Conservation (phyloP, 1,140 invertebrate genomes). For the Phortica variegata region DNA sequence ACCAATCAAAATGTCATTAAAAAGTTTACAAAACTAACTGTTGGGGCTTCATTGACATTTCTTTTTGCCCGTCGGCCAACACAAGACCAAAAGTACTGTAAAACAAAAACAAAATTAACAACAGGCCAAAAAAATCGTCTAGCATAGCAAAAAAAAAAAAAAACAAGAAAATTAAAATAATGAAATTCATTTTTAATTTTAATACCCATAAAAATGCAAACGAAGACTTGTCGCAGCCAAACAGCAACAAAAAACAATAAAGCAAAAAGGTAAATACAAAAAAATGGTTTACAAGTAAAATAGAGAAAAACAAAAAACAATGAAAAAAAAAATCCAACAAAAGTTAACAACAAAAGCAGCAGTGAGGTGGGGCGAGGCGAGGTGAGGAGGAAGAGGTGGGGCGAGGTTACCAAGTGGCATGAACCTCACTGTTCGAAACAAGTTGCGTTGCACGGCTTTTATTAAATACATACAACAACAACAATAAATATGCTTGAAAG, state of each 20-base stretch:
- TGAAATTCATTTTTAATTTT: constrained; percentile 55
- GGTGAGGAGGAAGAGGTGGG: too few relatives aligned
- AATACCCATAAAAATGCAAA: constrained; percentile 53
- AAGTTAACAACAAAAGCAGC: constrained; percentile 19
- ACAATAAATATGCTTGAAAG: too few relatives aligned
- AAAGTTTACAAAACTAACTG: too few relatives aligned
- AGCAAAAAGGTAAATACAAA: constrained; percentile 4
- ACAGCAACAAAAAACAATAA: constrained; percentile 21
- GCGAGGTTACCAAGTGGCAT: too few relatives aligned
- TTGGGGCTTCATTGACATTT: too few relatives aligned
- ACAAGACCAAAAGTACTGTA: too few relatives aligned
- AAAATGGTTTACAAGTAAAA: constrained; percentile 14
- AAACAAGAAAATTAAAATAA: constrained; percentile 25
- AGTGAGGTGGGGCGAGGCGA: too few relatives aligned
- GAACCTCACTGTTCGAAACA: too few relatives aligned
- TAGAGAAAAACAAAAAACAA: constrained; percentile 9
- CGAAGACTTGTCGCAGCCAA: constrained; percentile 23
- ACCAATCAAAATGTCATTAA: too few relatives aligned
- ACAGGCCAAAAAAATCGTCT: neutral
- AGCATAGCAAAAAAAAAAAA: constrained; percentile 16
- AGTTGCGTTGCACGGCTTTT: too few relatives aligned
- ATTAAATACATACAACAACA: too few relatives aligned
- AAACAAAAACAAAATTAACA: constrained; percentile 6
- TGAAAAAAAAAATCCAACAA: constrained; percentile 32
- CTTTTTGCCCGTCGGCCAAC: too few relatives aligned